phyloP scores from a whole-genome alignment of 2,113 vertebrate genomes.

The Micronycteris hirsuta region DNA sequence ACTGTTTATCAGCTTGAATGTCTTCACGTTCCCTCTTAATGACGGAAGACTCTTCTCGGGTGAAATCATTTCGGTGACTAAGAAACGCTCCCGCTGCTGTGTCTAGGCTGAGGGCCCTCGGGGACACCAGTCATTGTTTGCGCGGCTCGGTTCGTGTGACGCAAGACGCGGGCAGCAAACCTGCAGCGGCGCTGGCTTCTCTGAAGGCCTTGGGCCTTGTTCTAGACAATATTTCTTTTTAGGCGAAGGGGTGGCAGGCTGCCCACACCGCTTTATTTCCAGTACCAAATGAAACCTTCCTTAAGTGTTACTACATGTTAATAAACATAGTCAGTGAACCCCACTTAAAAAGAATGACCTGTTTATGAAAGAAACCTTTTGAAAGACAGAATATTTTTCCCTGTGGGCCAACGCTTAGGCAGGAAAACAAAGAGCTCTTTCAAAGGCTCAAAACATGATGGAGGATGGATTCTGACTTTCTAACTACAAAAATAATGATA shows the following conservation, averaged over 20 bases:
- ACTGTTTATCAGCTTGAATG: conserved; percentile 1
- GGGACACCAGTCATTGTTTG: not conserved
- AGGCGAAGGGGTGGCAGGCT: conserved; percentile 34
- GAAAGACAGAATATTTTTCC: conserved; percentile 62
- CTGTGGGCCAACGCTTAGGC: conserved; percentile 20
- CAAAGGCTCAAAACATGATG: conserved; percentile 42
- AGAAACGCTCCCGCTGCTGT: not conserved
- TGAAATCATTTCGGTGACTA: conserved; percentile 9
- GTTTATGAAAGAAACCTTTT: conserved; percentile 73
- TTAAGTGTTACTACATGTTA: conserved; percentile 62
- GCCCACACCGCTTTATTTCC: conserved; percentile 24
- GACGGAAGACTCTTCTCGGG: conserved; percentile 8
- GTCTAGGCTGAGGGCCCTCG: not conserved
- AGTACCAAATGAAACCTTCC: conserved; percentile 44
- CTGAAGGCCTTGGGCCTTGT: not conserved
- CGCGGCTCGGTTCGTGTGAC: not conserved
- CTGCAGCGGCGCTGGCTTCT: not conserved
- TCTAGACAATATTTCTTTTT: conserved; percentile 48
- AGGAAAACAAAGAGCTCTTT: conserved; percentile 66
- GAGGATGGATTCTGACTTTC: conserved; percentile 49
- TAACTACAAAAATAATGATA: conserved; percentile 53
- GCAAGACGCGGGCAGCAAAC: conserved; percentile 1
- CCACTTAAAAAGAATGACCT: conserved; percentile 70
- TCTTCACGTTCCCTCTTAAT: not conserved
- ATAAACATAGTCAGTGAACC: conserved; percentile 65